Conservation (phyloP, 2,888 invertebrate species). For the Torymus aiolomorphi region DNA sequence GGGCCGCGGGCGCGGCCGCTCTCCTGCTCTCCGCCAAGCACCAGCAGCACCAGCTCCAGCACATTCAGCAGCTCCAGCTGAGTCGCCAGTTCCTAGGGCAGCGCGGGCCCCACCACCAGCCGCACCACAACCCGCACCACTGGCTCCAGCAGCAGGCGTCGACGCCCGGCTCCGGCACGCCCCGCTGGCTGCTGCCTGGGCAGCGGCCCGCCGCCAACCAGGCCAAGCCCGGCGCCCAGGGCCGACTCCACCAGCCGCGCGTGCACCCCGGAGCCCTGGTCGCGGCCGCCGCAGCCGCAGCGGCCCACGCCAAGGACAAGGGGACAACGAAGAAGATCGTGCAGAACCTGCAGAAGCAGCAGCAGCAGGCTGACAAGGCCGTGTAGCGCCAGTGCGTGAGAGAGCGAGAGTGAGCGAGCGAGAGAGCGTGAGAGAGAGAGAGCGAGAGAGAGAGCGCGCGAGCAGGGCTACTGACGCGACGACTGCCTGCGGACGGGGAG, state of each 20-base stretch:
- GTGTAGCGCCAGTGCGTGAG: constrained; percentile 43
- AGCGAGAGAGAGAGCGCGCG: constrained; percentile 25
- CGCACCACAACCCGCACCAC: constrained; percentile 23
- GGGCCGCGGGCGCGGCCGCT: constrained; percentile 31
- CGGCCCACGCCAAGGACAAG: constrained; percentile 42
- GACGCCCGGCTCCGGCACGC: constrained; percentile 23
- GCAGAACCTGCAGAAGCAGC: constrained; percentile 10
- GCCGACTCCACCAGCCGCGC: constrained; percentile 25
- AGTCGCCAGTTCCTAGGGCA: constrained; percentile 47
- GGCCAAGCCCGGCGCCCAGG: constrained; percentile 6
- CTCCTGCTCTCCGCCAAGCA: constrained; percentile 54
- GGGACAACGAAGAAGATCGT: constrained; percentile 15
- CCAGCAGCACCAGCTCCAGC: constrained; percentile 44
- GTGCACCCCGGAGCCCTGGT: constrained; percentile 17
- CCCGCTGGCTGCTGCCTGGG: constrained; percentile 41
- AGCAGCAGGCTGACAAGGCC: constrained; percentile 42
- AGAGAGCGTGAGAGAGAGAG: constrained; percentile 21
- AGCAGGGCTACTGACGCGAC: constrained; percentile 20
- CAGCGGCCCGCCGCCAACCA: constrained; percentile 10
- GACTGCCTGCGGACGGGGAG: constrained; percentile 25
- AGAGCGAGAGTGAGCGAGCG: constrained; percentile 17
- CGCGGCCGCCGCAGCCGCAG: constrained; percentile 37
- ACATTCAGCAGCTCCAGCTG: constrained; percentile 38
- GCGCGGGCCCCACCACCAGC: constrained; percentile 2
- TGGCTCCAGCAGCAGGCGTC: constrained; percentile 50